These are phyloP conservation scores for Hermatobates lingyangjiaoensis DNA, from an alignment of 1,140 invertebrate species.

Conservation along the genomic window DNA sequence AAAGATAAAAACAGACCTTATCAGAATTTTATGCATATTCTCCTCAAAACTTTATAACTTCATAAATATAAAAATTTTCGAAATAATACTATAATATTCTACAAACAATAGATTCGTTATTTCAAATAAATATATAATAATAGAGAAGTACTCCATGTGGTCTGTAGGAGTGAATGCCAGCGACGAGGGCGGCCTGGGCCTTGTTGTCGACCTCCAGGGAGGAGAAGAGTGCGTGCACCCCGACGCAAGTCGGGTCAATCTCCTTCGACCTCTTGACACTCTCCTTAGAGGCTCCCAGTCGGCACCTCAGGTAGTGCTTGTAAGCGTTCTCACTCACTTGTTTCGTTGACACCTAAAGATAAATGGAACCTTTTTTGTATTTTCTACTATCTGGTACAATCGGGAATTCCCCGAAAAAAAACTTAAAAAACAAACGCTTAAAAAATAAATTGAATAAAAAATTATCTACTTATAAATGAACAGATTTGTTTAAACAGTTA, in stretches of 20 bases:
- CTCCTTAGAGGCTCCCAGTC: constrained; percentile 70
- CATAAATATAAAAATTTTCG: no score
- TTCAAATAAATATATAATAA: no score
- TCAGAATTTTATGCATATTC: no score
- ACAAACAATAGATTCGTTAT: no score
- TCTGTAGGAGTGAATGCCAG: constrained; percentile 63
- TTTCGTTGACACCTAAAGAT: constrained; percentile 17
- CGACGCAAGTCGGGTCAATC: constrained; percentile 29
- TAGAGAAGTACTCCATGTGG: constrained; percentile 63
- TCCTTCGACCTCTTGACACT: constrained; percentile 70
- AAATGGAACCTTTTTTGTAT: neutral
- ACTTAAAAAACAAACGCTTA: no score
- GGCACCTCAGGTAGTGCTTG: constrained; percentile 69
- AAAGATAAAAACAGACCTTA: no score
- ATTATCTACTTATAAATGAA: no score
- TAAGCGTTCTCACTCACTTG: constrained; percentile 74
- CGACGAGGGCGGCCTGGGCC: constrained; percentile 30
- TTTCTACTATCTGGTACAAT: neutral
- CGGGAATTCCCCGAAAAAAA: neutral
- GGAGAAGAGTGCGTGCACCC: constrained; percentile 29
- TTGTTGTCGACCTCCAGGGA: constrained; percentile 21
- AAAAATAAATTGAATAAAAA: no score
- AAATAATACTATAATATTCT: no score
- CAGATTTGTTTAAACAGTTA: no score
- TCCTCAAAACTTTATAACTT: no score